phyloP scores from a whole-genome alignment of 2,888 invertebrate species.

The Coelogynopora nodosa region DNA sequence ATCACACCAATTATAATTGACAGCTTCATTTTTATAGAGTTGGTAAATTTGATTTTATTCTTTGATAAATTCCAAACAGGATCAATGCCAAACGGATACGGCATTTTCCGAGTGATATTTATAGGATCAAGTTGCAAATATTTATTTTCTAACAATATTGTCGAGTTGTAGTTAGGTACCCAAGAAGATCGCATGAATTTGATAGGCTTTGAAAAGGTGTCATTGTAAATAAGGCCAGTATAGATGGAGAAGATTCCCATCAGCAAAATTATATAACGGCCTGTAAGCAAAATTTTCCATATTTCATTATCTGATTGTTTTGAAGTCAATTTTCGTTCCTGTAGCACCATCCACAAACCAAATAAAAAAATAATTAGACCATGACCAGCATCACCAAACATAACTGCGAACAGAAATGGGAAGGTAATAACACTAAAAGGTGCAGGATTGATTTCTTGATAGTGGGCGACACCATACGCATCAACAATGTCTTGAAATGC shows the following conservation, averaged over 20 bases:
- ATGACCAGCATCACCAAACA: conserved; percentile 97
- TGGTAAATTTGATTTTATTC: too few species aligned
- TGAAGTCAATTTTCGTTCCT: background rate
- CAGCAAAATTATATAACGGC: conserved; percentile 90
- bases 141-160: background rate
- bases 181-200: conserved; percentile 91
- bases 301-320: conserved; percentile 67
- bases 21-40: too few species aligned
- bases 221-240: conserved; percentile 95
- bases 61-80: too few species aligned
- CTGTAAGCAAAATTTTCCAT: conserved; percentile 95
- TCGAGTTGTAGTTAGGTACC: conserved; percentile 59
- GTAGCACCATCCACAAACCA: conserved; percentile 77
- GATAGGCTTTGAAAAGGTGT: conserved; percentile 92
- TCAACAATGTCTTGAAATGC: conserved; percentile 93
- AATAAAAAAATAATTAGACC: conserved; percentile 84
- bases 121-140: conserved; percentile 37
- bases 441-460: conserved; percentile 94
- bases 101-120: conserved; percentile 58
- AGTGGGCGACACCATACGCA: conserved; percentile 91
- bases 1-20: too few species aligned
- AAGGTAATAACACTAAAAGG: conserved; percentile 96
- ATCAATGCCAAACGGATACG: conserved; percentile 86
- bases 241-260: conserved; percentile 98
- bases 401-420: conserved; percentile 93